Base-by-base conservation (phyloP, 2,888 invertebrate species). In the Zhengitettix transpicula region DNA sequence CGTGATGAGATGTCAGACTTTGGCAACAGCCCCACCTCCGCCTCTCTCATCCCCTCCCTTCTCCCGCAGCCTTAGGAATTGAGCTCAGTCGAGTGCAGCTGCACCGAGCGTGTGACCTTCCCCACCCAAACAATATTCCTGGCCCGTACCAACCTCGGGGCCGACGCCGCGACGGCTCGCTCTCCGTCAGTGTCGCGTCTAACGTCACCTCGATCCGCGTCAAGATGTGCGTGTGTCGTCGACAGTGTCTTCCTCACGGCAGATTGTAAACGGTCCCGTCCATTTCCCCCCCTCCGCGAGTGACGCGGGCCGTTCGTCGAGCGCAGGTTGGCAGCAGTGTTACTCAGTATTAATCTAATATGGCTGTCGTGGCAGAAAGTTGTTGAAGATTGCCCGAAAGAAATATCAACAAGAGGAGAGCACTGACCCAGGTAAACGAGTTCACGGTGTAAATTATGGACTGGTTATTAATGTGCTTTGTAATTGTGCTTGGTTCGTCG, bases 41-140 rank as follows among this genome's bases (percentile, higher is more conserved):
- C 7, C 7, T 28, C 28, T 28, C 47, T n/a, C 47, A n/a, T n/a
- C 47, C 47, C 47, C 12, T 14, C 47, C 47, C 47, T 47, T n/a
- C 47, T 14, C 47, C n/a, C 47, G n/a, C 47, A 47, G 47, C 47
- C 47, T 12, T n/a, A 47, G 12, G n/a, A 47, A 47, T 47, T 47
- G 47, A 47, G 47, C 47, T 47, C 28, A n/a, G 14, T 55, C 40
- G 52, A 65, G 69, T 69, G 65, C 69, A 68, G 67, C 66, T 67
- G 69, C 66, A 70, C 70, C 69, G 64, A 64, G 65, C 66, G 64
- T 64, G 65, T 69, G 69, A 70, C 71, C 70, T 70, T 70, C 69
- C 65, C 65, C 64, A 64, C 64, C 63, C 62, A 64, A 60, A 62
- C 61, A 58, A 57, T 56, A 42, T 17, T 28, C 56, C 58, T 57